Conservation (phyloP, 2,888 invertebrate species). For the Ichneumoninae sp. region DNA sequence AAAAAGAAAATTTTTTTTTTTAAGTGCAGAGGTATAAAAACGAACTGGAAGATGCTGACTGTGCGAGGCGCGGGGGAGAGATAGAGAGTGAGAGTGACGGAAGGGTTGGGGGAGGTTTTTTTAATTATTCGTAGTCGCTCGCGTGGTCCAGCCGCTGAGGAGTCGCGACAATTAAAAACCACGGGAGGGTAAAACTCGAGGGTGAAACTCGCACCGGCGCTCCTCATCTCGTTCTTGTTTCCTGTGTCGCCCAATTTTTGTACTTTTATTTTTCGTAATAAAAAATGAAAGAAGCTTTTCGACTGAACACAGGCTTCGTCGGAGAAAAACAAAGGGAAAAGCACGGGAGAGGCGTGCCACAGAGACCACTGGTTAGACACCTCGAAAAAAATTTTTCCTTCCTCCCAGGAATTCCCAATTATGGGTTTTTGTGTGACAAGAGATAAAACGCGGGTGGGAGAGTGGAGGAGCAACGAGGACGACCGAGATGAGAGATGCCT, state of each 20-base stretch:
- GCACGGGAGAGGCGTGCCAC: not conserved
- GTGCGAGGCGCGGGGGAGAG: not conserved
- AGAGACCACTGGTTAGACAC: constrained; percentile 35
- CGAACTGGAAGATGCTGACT: not conserved
- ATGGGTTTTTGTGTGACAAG: constrained; percentile 60
- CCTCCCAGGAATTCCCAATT: constrained; percentile 63
- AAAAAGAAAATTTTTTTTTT: not conserved
- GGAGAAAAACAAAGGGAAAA: constrained; percentile 12
- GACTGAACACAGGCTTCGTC: constrained; percentile 11
- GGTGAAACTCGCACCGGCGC: constrained; percentile 22
- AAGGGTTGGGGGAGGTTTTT: constrained; percentile 2
- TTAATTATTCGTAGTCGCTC: constrained; percentile 34
- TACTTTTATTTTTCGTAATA: constrained; percentile 1
- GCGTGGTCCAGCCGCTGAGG: constrained; percentile 16
- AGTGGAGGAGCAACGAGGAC: constrained; percentile 16
- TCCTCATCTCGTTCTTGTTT: constrained; percentile 12
- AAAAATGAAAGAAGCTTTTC: not conserved
- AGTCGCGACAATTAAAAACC: constrained; percentile 45
- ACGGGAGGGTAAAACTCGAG: constrained; percentile 19
- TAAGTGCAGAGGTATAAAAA: constrained; percentile 15
- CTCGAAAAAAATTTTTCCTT: constrained; percentile 44
- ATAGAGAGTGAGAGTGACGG: not conserved
- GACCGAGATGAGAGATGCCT: constrained; percentile 41
- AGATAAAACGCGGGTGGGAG: constrained; percentile 36
- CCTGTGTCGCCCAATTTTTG: not conserved